These are phyloP conservation scores for Dascillus cervinus DNA, from an alignment of 2,888 invertebrate species.

Conservation along the genomic window DNA sequence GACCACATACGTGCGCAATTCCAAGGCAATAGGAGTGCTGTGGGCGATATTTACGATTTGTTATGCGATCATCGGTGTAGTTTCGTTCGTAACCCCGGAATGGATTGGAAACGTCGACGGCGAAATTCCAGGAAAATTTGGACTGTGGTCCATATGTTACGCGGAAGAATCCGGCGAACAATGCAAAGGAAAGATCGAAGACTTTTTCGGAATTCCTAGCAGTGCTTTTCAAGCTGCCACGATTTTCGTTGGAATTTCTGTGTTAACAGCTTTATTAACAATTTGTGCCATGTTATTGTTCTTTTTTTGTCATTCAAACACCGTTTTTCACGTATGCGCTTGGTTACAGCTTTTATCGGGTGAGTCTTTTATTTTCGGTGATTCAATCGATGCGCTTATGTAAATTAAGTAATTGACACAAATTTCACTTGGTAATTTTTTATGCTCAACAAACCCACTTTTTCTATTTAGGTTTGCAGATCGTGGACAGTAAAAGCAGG, in stretches of 20 bases:
- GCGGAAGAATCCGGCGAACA: conserved; percentile 69
- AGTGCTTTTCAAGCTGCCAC: conserved; percentile 80
- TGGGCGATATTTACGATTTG: conserved; percentile 98
- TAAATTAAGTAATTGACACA: too few relatives aligned
- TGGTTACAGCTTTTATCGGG: conserved; percentile 95
- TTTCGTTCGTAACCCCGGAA: conserved; percentile 92
- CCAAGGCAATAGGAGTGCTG: conserved; percentile 90
- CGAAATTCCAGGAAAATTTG: conserved; percentile 85
- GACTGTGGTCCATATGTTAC: conserved; percentile 84
- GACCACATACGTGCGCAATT: conserved; percentile 84
- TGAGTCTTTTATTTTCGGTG: too few relatives aligned
- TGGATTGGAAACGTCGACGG: conserved; percentile 82
- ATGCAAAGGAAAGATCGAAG: conserved; percentile 78
- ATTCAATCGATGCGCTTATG: too few relatives aligned
- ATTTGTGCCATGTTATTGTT: conserved; percentile 86
- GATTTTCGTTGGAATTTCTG: conserved; percentile 80
- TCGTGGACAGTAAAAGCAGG: too few relatives aligned
- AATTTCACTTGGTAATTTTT: too few relatives aligned
- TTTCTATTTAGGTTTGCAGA: too few relatives aligned
- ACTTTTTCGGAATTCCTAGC: conserved; percentile 69
- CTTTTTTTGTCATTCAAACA: conserved; percentile 87
- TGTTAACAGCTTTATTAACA: conserved; percentile 75
- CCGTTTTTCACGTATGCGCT: conserved; percentile 88
- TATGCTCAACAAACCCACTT: too few relatives aligned
- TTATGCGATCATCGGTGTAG: conserved; percentile 92